phyloP scores from a whole-genome alignment of 2,113 vertebrate species.

The Boulengeromyrus knoepffleri region DNA sequence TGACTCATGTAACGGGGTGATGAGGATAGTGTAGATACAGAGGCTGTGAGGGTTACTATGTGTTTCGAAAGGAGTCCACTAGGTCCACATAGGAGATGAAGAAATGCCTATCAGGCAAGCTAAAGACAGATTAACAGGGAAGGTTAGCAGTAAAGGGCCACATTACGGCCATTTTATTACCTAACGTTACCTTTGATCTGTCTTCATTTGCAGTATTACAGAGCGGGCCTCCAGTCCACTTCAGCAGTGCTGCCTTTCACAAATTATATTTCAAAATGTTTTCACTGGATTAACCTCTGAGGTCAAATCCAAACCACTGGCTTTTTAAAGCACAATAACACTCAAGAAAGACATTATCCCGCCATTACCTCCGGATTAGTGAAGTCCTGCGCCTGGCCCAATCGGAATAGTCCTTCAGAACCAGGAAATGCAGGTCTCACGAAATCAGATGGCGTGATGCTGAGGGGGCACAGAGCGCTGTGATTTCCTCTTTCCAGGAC shows the following conservation, averaged over 20 bases:
- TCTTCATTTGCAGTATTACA: neutral
- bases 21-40: neutral
- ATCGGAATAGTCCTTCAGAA: neutral
- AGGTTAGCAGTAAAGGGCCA: neutral
- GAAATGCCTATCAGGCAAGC: neutral
- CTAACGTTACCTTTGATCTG: conserved; percentile 1
- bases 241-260: neutral
- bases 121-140: neutral
- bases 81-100: neutral
- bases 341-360: neutral
- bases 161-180: neutral
- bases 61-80: neutral
- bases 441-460: neutral
- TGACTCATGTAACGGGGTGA: neutral
- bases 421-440: neutral
- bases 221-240: neutral
- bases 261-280: conserved; percentile 19
- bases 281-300: conserved; percentile 18
- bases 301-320: conserved; percentile 7
- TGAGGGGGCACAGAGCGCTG: neutral
- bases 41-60: neutral
- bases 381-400: neutral
- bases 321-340: conserved; percentile 10
- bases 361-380: conserved; percentile 7
- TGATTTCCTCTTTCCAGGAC: neutral